phyloP scores from a whole-genome alignment of 2,888 invertebrate species.

The Chrysina gloriosa region DNA sequence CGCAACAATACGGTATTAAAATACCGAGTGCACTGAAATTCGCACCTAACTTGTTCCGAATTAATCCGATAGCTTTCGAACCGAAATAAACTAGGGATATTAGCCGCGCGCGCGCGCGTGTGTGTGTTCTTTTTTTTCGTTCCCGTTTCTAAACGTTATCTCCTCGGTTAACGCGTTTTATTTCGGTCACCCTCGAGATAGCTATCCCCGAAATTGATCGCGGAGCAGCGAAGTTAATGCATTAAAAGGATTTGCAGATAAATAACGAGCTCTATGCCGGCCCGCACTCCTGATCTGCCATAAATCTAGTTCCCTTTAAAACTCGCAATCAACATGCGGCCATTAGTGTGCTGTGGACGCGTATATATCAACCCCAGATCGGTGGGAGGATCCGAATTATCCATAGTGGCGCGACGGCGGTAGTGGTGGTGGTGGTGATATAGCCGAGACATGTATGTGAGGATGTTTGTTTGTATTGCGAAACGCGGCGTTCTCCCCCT shows the following conservation, averaged over 20 bases:
- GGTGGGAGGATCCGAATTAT: constrained; percentile 60
- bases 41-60: background rate
- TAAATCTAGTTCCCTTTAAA: constrained; percentile 62
- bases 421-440: background rate
- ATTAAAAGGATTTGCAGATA: constrained; percentile 60
- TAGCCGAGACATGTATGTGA: background rate
- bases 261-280: constrained; percentile 57
- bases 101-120: no score
- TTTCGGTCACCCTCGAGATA: constrained; percentile 29
- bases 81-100: constrained; percentile 15
- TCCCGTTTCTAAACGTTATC: constrained; percentile 36
- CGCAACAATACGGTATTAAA: no score
- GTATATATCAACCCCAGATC: constrained; percentile 60
- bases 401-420: constrained; percentile 41
- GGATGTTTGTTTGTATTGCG: constrained; percentile 22
- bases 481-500: background rate
- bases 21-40: no score
- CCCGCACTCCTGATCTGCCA: constrained; percentile 58
- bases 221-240: constrained; percentile 54
- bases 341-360: constrained; percentile 62
- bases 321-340: constrained; percentile 64
- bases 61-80: constrained; percentile 11
- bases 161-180: constrained; percentile 21
- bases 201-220: constrained; percentile 35
- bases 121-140: no score